Conservation (phyloP, 2,113 vertebrate genomes). For the Melanerpes formicivorus region DNA sequence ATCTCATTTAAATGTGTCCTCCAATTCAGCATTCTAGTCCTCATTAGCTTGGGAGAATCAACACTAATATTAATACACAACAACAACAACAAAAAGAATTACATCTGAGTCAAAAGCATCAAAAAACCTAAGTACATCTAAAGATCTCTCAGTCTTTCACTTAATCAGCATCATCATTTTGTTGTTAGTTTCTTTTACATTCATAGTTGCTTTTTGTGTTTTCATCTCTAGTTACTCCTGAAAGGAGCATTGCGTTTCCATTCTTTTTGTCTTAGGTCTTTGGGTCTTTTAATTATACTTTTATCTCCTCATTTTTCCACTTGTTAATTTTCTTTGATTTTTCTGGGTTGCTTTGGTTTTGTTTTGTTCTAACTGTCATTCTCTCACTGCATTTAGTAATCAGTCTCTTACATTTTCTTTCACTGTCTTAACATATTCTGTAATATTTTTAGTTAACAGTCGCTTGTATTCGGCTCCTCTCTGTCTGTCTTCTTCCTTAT, state of each 20-base stretch:
- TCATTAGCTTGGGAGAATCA: not conserved
- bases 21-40: not conserved
- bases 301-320: not conserved
- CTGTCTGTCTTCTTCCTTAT: not conserved
- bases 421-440: not conserved
- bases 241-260: not conserved
- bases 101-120: not conserved
- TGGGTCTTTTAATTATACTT: not conserved
- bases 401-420: not conserved
- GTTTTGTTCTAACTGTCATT: not conserved
- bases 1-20: not conserved
- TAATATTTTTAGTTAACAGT: not conserved
- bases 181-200: not conserved
- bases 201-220: not conserved
- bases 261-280: not conserved
- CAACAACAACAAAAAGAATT: not conserved
- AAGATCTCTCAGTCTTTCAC: not conserved
- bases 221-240: not conserved
- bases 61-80: not conserved
- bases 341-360: not conserved
- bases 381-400: not conserved
- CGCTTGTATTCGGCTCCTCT: not conserved
- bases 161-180: not conserved
- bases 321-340: not conserved
- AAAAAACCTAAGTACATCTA: not conserved